Evolutionary conservation across 2,113 vertebrate species (phyloP), one percentile per base, ranked within the genome.

Genomic region (Gallinago undulata): DNA sequence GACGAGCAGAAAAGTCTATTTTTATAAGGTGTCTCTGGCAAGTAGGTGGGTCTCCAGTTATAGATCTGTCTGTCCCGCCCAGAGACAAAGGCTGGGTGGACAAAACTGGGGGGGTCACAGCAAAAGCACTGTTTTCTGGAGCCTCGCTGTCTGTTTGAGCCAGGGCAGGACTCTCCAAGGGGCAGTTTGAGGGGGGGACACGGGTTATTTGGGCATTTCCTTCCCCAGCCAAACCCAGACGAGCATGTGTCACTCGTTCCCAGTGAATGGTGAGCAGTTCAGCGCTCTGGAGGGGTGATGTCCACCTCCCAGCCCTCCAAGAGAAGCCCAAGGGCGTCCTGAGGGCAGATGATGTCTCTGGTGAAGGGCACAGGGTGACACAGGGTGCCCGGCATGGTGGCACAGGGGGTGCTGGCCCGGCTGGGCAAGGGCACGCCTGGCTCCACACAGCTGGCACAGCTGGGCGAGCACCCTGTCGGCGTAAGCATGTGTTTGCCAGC

Each of bases 271-370:
- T 24, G 28, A 70, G 73, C 1, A 1, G 30, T 19, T 89, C 48
- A 23, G 19, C 0, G 2, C 67, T 81, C 9, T 0, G 0, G 35
- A 50, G 45, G 68, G 68, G 1, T 25, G 0, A 3, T 43, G 51
- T 21, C 41, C 1, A 0, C 13, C 7, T 67, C 33, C 11, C 3
- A 10, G 63, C 22, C 33, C 53, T 41, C 2, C 0, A 33, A 37
- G 35, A 1, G 3, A 22, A 68, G 59, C 72, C 33, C 39, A 6
- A 1, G 64, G 81, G 3, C 57, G 55, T 77, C 64, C 45, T 31
- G 0, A 2, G 1, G 5, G 76, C 45, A 39, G n/a, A 4, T 0
- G 2, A 35, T 59, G 67, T 74, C n/a, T 41, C 37, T 1, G 1
- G 13, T 13, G 73, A 53, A 64, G 76, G 55, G 68, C 37, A 25